Conservation (phyloP, 2,797 vertebrate genomes). For the Neostethus bicornis region DNA sequence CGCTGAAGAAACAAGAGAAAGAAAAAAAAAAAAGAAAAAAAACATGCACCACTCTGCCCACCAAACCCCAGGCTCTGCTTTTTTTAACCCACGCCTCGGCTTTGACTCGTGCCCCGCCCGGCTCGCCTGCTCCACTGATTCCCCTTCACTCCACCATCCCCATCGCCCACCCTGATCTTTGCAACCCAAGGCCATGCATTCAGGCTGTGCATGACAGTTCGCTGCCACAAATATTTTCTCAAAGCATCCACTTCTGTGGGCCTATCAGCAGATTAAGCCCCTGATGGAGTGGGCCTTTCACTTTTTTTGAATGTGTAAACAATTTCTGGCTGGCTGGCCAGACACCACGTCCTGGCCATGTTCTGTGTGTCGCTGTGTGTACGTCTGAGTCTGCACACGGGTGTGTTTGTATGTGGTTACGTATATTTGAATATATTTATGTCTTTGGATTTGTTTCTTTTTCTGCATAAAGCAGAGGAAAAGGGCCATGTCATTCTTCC, state of each 20-base stretch:
- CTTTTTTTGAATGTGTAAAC: constrained; percentile 86
- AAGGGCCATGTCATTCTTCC: constrained; percentile 93
- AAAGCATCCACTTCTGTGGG: constrained; percentile 84
- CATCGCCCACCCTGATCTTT: constrained; percentile 54
- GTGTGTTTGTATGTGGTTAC: constrained; percentile 38
- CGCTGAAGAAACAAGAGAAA: constrained; percentile 65
- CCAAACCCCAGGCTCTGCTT: constrained; percentile 84
- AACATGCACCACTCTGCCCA: constrained; percentile 79
- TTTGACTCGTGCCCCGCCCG: constrained; percentile 45
- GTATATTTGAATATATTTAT: constrained; percentile 69
- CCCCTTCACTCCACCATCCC: not conserved
- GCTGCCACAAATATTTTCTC: constrained; percentile 88
- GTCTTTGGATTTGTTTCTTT: constrained; percentile 53
- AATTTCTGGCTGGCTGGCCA: constrained; percentile 87
- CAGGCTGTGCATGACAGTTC: constrained; percentile 79
- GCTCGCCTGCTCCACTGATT: constrained; percentile 22
- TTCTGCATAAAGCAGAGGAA: constrained; percentile 43
- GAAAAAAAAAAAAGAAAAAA: constrained; percentile 15
- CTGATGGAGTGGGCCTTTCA: constrained; percentile 81
- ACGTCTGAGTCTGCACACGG: constrained; percentile 29
- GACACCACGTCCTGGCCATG: constrained; percentile 72
- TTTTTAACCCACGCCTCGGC: constrained; percentile 73
- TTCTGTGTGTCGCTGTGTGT: constrained; percentile 28
- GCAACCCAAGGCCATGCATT: constrained; percentile 76
- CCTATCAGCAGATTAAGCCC: constrained; percentile 82